Base-by-base conservation (phyloP, 2,113 vertebrate species). In the Irena cyanogastra region DNA sequence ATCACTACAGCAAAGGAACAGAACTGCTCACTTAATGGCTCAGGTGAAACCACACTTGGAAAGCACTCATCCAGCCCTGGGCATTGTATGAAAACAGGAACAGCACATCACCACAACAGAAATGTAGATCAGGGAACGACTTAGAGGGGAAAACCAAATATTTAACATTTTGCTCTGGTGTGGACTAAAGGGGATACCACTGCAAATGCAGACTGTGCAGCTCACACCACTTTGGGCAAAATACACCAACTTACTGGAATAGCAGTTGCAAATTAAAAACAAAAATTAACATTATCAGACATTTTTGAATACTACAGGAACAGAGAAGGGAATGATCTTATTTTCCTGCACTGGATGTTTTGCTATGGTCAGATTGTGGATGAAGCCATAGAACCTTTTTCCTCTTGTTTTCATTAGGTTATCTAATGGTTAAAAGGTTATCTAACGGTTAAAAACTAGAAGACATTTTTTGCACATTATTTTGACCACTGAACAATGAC, bases 11-110 rank as follows among this genome's bases (percentile, higher is more conserved):
- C 53, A 83, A 50, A 89, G 33, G 39, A 89, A 68, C 4, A 0
- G 18, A 78, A 72, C 28, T 68, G 72, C 79, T 83, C 5, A 3
- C 64, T 93, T 90, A 87, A 88, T 14, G 71, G 87, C 93, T 93
- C 71, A 53, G 90, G 87, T 71, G 82, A 92, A 93, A 71, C 41
- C 52, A 69, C 41, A 14, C 44, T 41, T 56, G 47, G 77, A 70
- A 37, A 87, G 79, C 76, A 75, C 35, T 64, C 72, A 49, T 75
- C 83, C 85, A 59, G 66, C 54, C 72, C 87, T 4, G 52, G 59
- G 57, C 75, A 47, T 10, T 14, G 47, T 12, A 27, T 2, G 13
- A 16, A 23, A 52, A 61, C 33, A 75, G 50, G 8, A 93, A 81
- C 28, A 87, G 60, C 71, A n/a, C 30, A 24, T 7, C 28, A 19